Percentiles rank a stretch among this genome's conserved stretches.
Evolutionary conservation across 2,888 invertebrate genomes (phyloP).

Genomic region (Drosophila paramelanica): DNA sequence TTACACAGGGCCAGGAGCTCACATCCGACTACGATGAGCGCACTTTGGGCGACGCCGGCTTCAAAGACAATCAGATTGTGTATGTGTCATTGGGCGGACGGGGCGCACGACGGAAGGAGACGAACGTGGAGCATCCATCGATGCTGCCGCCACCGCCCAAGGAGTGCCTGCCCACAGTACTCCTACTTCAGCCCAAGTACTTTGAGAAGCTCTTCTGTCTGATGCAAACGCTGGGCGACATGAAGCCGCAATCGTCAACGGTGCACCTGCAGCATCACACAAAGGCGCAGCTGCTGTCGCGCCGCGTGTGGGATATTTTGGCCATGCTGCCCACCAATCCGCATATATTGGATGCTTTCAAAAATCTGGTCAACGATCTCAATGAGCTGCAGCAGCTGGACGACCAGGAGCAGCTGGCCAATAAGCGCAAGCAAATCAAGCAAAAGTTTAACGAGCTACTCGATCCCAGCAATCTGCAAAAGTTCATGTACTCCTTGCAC

Average conservation of each 20-base stretch:
- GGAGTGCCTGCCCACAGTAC: conserved; percentile 93
- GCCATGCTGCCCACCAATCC: conserved; percentile 96
- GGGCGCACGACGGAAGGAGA: conserved; percentile 86
- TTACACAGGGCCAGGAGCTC: conserved; percentile 96
- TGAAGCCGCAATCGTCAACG: conserved; percentile 90
- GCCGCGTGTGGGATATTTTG: conserved; percentile 97
- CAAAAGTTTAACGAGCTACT: conserved; percentile 89
- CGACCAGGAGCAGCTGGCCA: conserved; percentile 74
- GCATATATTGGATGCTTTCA: conserved; percentile 91
- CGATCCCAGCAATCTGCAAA: conserved; percentile 95
- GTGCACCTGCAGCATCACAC: conserved; percentile 89
- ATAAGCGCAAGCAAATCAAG: conserved; percentile 83
- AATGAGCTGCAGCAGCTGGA: conserved; percentile 73
- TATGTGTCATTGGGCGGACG: conserved; percentile 94
- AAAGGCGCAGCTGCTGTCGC: conserved; percentile 94
- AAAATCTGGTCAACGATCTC: conserved; percentile 87
- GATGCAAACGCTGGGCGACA: conserved; percentile 95
- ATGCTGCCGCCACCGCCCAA: conserved; percentile 94
- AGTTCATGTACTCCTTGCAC: conserved; percentile 97
- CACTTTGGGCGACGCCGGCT: conserved; percentile 94
- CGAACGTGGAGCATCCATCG: conserved; percentile 90
- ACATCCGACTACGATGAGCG: conserved; percentile 97
- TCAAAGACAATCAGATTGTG: conserved; percentile 96
- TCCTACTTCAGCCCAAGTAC: conserved; percentile 93
- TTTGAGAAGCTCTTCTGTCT: conserved; percentile 96